phyloP scores from a whole-genome alignment of 2,113 vertebrate genomes.

The Cololabis saira region DNA sequence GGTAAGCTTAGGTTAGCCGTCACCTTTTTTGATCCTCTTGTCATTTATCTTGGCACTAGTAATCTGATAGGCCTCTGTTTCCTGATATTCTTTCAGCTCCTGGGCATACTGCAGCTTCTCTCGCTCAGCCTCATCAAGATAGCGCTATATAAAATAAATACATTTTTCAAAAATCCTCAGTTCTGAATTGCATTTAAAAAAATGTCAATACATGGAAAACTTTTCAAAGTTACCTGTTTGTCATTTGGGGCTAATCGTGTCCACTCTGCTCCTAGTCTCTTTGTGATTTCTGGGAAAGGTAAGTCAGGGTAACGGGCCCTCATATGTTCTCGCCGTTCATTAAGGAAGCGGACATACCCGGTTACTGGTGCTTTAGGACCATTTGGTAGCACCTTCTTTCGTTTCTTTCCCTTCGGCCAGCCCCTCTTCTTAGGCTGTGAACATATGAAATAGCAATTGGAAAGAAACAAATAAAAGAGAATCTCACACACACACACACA shows the following conservation, averaged over 20 bases:
- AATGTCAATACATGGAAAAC: neutral
- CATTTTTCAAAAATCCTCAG: no score
- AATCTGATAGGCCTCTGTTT: conserved; percentile 95
- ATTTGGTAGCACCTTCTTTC: conserved; percentile 96
- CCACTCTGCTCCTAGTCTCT: conserved; percentile 96
- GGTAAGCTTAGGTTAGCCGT: neutral
- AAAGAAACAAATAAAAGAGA: no score
- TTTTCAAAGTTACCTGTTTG: conserved; percentile 84
- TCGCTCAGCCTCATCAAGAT: conserved; percentile 93
- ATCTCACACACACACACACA: no score
- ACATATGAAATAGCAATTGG: conserved; percentile 1
- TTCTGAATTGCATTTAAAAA: neutral
- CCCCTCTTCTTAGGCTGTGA: conserved; percentile 94
- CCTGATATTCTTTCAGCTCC: conserved; percentile 94
- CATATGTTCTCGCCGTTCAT: conserved; percentile 93
- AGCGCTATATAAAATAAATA: conserved; percentile 74
- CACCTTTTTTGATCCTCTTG: conserved; percentile 96
- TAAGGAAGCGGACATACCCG: conserved; percentile 94
- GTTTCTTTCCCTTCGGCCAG: conserved; percentile 98
- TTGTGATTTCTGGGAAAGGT: conserved; percentile 97
- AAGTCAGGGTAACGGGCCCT: conserved; percentile 91
- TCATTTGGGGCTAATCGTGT: conserved; percentile 90
- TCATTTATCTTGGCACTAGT: conserved; percentile 94
- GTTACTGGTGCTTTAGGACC: conserved; percentile 97
- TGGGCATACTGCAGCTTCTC: conserved; percentile 97